Percentiles rank a stretch among this genome's conserved stretches.
Evolutionary conservation across 1,140 invertebrate species (phyloP).

Genomic region (Sarcophaga bullata): DNA sequence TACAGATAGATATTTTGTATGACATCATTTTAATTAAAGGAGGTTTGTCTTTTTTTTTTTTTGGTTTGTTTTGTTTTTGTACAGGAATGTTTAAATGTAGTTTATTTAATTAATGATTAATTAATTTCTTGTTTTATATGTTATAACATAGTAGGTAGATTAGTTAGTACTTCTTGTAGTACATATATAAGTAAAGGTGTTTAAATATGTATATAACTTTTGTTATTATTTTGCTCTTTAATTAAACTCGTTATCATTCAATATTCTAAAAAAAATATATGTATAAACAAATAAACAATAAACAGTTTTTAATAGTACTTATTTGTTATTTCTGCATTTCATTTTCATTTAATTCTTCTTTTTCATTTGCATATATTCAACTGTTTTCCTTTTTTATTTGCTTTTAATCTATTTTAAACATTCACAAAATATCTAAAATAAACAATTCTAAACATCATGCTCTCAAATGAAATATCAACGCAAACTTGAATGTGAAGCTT

Average conservation of each 20-base stretch:
- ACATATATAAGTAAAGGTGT: constrained; percentile 28
- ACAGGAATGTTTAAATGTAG: constrained; percentile 53
- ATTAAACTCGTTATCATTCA: too few species aligned
- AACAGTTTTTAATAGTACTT: too few species aligned
- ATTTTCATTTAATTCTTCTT: background rate
- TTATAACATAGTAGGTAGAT: constrained; percentile 33
- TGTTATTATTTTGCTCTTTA: background rate
- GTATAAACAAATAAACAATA: background rate
- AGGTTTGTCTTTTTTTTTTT: constrained; percentile 56
- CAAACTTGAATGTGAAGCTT: background rate
- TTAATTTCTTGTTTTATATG: constrained; percentile 31
- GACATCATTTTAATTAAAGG: constrained; percentile 55
- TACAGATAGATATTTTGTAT: background rate
- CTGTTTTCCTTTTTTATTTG: background rate
- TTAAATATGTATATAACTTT: constrained; percentile 37
- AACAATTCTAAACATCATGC: background rate
- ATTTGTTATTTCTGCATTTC: too few species aligned
- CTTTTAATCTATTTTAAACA: background rate
- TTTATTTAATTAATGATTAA: constrained; percentile 38
- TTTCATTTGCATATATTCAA: background rate
- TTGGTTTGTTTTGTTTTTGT: constrained; percentile 48
- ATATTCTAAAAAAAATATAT: background rate
- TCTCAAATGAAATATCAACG: background rate
- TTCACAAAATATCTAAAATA: constrained; percentile 22
- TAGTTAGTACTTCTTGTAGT: constrained; percentile 28